Evolutionary conservation across 2,113 vertebrate genomes (phyloP), one percentile per base, ranked within the genome.

Genomic region (Turnix velox): DNA sequence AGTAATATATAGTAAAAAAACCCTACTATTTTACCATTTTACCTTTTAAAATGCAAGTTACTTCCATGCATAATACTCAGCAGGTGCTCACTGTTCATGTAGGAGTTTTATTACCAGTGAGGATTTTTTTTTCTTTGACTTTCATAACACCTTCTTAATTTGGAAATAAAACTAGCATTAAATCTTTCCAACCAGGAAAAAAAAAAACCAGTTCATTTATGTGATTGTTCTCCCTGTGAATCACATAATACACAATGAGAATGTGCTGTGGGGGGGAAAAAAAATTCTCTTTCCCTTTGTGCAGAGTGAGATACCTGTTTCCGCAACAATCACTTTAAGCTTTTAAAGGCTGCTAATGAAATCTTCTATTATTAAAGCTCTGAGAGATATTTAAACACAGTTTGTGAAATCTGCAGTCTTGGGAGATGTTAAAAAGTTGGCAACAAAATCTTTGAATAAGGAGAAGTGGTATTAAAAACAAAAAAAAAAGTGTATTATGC

Each of bases 141-240:
- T 79, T 62, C 24, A 65, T 84, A 92, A 84, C 14, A 46, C 37
- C 87, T 69, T 31, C 63, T 62, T 87, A 89, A 92, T 91, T 95
- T 95, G 51, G 39, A 74, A 85, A 94, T 86, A 88, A 95, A 85
- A 63, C 33, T 90, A 72, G 67, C 28, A 89, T 94, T 89, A 72
- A 83, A 91, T 85, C 39, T 92, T 87, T 77, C 94, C 65, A 93
- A 88, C 91, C 23, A 88, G 63, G 66, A 87, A 83, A 89, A 17
- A 20, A 51, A 87, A 83, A 89, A 17, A 20, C 48, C 18, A 37
- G 49, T 61, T 81, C 23, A 86, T 89, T 84, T 91, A 83, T 61
- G 10, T 78, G 49, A 86, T 91, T 59, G 28, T 84, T 92, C 69
- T 88, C 33, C n/a, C 28, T 55, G 11, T 87, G 87, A 94, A 87